These are phyloP conservation scores for Orestias chungarensis DNA, from an alignment of 2,797 vertebrate species.

Conservation along the genomic window DNA sequence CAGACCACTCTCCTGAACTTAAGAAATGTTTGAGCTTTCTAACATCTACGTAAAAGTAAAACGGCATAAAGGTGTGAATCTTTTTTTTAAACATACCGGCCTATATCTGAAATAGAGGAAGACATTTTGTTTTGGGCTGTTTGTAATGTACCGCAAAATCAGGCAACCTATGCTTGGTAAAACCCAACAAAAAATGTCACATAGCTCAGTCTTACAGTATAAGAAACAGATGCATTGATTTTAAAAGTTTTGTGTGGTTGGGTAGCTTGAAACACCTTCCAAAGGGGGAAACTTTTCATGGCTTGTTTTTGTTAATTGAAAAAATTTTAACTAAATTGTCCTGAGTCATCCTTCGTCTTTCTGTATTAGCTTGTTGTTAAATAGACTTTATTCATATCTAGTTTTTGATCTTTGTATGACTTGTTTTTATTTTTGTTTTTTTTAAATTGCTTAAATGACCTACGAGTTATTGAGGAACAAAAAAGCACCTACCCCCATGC, in stretches of 20 bases:
- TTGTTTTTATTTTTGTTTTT: not conserved
- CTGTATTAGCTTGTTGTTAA: not conserved
- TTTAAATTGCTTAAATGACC: not conserved
- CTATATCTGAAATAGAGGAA: too few species aligned
- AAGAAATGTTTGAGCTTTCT: too few species aligned
- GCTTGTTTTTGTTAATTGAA: slow-evolving; percentile 1
- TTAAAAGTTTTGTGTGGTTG: not conserved
- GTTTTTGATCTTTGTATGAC: not conserved
- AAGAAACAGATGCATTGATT: not conserved
- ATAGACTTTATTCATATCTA: not conserved
- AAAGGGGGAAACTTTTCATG: not conserved
- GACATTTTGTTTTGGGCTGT: not conserved
- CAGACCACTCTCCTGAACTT: too few species aligned
- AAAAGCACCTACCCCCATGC: not conserved
- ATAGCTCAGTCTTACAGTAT: not conserved
- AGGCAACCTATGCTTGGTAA: not conserved
- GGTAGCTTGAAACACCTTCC: not conserved
- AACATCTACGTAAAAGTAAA: too few species aligned
- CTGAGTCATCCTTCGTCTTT: not conserved
- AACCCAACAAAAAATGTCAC: not conserved
- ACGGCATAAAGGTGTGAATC: too few species aligned
- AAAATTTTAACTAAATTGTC: not conserved
- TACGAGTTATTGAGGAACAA: not conserved
- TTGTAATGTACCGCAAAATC: not conserved
- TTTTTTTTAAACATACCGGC: too few species aligned